Conservation (phyloP, 2,888 invertebrate species). For the Pocota personata region DNA sequence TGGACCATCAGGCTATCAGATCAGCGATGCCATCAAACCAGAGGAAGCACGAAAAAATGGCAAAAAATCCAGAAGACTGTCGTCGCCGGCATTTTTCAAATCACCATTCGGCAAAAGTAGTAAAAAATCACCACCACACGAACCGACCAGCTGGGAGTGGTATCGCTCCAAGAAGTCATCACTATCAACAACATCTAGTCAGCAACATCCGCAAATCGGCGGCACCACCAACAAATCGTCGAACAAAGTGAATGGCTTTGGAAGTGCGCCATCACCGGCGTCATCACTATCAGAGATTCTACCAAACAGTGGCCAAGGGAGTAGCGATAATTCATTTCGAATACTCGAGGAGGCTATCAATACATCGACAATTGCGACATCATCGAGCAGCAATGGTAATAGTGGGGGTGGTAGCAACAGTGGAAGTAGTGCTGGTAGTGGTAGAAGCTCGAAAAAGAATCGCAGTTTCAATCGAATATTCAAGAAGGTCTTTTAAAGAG, state of each 20-base stretch:
- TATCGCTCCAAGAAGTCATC: constrained; percentile 79
- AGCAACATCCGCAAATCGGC: constrained; percentile 35
- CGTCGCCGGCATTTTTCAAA: constrained; percentile 86
- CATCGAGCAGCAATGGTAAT: constrained; percentile 75
- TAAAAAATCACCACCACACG: constrained; percentile 78
- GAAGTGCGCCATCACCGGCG: constrained; percentile 72
- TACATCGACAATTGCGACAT: constrained; percentile 61
- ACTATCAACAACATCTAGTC: constrained; percentile 65
- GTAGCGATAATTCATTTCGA: constrained; percentile 80
- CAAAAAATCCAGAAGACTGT: constrained; percentile 84
- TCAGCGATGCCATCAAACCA: constrained; percentile 75
- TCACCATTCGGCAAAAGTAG: constrained; percentile 84
- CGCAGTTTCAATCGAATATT: constrained; percentile 90
- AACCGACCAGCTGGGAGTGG: constrained; percentile 83
- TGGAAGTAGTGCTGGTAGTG: constrained; percentile 78
- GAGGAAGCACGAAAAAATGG: constrained; percentile 72
- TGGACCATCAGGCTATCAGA: constrained; percentile 81
- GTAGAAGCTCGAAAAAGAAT: constrained; percentile 84
- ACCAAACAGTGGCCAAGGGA: constrained; percentile 78
- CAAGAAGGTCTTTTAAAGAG: constrained; percentile 89
- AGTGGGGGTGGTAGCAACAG: constrained; percentile 70
- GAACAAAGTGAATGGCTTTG: constrained; percentile 57
- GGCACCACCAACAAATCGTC: constrained; percentile 5
- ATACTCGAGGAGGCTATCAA: constrained; percentile 80
- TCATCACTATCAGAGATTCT: constrained; percentile 79